Base-by-base conservation (phyloP, 2,888 invertebrate genomes). In the Theodoxus fluviatilis region DNA sequence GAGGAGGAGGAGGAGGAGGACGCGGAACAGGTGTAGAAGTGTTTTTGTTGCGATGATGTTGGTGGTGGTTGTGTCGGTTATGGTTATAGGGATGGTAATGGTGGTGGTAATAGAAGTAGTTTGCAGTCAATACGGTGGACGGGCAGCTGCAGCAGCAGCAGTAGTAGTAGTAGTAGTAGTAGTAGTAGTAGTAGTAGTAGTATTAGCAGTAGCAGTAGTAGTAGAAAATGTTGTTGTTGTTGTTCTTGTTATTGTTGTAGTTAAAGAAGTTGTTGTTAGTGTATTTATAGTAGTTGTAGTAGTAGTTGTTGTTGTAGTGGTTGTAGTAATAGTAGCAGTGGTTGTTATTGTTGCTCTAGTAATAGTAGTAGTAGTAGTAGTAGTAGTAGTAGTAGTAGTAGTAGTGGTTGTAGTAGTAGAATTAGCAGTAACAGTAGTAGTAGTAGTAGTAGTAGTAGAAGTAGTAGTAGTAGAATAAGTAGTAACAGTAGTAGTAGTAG, bases 371-470 rank as follows among this genome's bases (percentile, higher is more conserved):
- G 15, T 15, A 9, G 15, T 12, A 43, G 43, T 4, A 52, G 52
- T n/a, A 15, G 4, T 25, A 52, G 52, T 25, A 25, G 7, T 2
- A n/a, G 25, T n/a, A 52, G 52, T n/a, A 25, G 22, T 6, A 6
- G 0, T n/a, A 1, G 52, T 15, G 3, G 25, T n/a, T 25, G n/a
- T 25, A 15, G 22, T 18, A n/a, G n/a, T 25, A 52, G 22, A 52
- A 52, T n/a, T 3, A 38, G 37, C n/a, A 43, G 40, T 12, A 43
- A 28, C n/a, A 66, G 49, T n/a, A 33, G 66, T 31, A 28, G 66
- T 43, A 66, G 43, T 25, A 43, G 66, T 47, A 66, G 43, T 2
- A 40, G 65, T 22, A 65, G 22, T n/a, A 25, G 43, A 18, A 66
- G 40, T 25, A 66, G 43, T 25, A 43, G 66, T 43, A 61, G 61